Base-by-base conservation (phyloP, 2,113 vertebrate species). In the Ascaphus truei region DNA sequence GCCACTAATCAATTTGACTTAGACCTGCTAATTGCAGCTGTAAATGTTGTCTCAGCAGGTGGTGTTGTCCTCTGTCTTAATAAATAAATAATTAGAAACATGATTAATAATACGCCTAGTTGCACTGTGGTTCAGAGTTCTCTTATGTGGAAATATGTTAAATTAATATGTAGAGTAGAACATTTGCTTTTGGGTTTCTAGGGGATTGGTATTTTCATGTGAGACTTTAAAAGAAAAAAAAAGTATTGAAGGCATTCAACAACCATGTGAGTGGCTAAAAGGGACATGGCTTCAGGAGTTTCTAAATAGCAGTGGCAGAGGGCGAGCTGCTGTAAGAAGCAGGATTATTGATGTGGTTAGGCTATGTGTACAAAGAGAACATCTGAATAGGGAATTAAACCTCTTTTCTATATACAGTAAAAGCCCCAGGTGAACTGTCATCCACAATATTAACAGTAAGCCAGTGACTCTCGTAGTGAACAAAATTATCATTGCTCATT, bases 21-120 rank as follows among this genome's bases (percentile, higher is more conserved):
- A 52, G 69, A 72, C 73, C 77, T 29, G 53, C 55, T 87, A 80
- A 84, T 77, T 83, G 72, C 69, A 77, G 81, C 76, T 75, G 73
- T 84, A 83, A 86, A 80, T 81, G 73, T 78, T 84, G 71, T 75
- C 66, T 60, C 33, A 16, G 56, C 84, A 84, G 80, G 84, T 83
- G 76, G 83, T 82, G 74, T 29, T 27, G n/a, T 82, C 62, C 63
- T 75, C 73, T 82, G 73, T 80, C 76, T 71, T 78, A 84, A 81
- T 86, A 83, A 80, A 84, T 84, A 82, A 81, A 84, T 84, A 74
- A 82, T 83, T 81, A 84, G 75, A 72, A 78, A 72, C 45, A 81
- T 76, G 77, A 79, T 79, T 83, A 85, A 82, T 82, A 80, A 71
- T 75, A 81, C 45, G 10, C 6, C n/a, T 72, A 13, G 12, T 26